Evolutionary conservation across 2,888 invertebrate genomes (phyloP), one percentile per base, ranked within the genome.

Genomic region (Antitype chi): DNA sequence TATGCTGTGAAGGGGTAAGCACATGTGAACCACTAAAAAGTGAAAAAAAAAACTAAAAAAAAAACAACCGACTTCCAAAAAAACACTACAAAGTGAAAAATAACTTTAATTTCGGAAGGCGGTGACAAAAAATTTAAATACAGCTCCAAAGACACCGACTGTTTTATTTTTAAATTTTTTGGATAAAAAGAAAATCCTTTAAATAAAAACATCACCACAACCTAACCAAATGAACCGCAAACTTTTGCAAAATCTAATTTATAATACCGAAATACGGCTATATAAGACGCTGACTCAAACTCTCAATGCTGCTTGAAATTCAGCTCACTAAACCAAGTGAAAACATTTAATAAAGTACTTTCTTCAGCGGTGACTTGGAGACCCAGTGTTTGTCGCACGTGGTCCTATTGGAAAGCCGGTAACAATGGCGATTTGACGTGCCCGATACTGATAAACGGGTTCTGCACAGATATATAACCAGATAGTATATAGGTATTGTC

Each of bases 391-490:
- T 62, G 78, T 86, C 72, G 28, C 78, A 83, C 74, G 70, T 82
- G 74, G 79, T 60, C 63, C 66, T 32, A 70, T 86, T 84, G 79
- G 86, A 84, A 84, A 84, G 84, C 64, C 32, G 28, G 20, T 47
- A 84, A 84, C 86, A 84, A 84, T 83, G 71, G 71, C 79, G 86
- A 78, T 86, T 74, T 62, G 68, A 83, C 66, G 79, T 84, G 69
- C 84, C 71, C 59, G 86, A 86, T 82, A 86, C 53, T 23, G 70
- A 63, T 63, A 74, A 83, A 83, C 83, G 38, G 69, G 84, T 84
- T 83, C 66, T 53, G n/a, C 25, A 62, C 43, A 43, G 74, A 70
- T 69, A 43, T 64, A 73, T 60, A 59, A 23, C 17, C 28, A 28
- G 20, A 62, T 15, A 55, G 4, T 32, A 13, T 57, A 23, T 25